These are phyloP conservation scores for Leptarthrus brevirostris DNA, from an alignment of 2,888 invertebrate genomes.

Conservation along the genomic window DNA sequence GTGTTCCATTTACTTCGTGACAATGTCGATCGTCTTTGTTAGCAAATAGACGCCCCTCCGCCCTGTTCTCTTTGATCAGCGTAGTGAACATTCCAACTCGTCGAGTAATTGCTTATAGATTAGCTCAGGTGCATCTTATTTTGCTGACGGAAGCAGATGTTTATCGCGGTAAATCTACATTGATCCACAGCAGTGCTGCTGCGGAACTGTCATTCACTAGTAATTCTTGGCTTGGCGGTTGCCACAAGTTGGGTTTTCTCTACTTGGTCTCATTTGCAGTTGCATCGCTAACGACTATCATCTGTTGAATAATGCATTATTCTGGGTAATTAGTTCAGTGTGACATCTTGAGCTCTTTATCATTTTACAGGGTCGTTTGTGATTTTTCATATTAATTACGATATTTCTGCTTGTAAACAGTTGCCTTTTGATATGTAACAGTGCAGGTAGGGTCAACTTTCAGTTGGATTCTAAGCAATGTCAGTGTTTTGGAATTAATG, in stretches of 20 bases:
- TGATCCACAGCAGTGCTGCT: neutral
- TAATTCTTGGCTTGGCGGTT: slow-evolving; percentile 10
- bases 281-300: slow-evolving; percentile 16
- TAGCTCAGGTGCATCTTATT: neutral
- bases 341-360: slow-evolving; percentile 42
- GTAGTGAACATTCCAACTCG: too few species aligned
- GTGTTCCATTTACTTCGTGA: neutral
- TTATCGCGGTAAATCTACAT: neutral
- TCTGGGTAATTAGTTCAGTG: slow-evolving; percentile 46
- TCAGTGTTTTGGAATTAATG: too few species aligned
- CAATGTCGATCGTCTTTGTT: neutral
- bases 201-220: slow-evolving; percentile 5
- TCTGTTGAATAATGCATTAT: slow-evolving; percentile 42
- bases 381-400: slow-evolving; percentile 30
- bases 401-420: neutral
- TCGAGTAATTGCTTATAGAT: neutral
- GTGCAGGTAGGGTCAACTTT: too few species aligned
- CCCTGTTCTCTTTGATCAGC: too few species aligned
- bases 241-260: neutral
- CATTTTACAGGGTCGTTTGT: slow-evolving; percentile 32
- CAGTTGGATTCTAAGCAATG: too few species aligned
- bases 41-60: too few species aligned
- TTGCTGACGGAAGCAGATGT: neutral
- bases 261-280: slow-evolving; percentile 9
- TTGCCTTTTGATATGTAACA: too few species aligned